Conservation (phyloP, 2,888 invertebrate species). For the Leptinotarsa tumamoca region DNA sequence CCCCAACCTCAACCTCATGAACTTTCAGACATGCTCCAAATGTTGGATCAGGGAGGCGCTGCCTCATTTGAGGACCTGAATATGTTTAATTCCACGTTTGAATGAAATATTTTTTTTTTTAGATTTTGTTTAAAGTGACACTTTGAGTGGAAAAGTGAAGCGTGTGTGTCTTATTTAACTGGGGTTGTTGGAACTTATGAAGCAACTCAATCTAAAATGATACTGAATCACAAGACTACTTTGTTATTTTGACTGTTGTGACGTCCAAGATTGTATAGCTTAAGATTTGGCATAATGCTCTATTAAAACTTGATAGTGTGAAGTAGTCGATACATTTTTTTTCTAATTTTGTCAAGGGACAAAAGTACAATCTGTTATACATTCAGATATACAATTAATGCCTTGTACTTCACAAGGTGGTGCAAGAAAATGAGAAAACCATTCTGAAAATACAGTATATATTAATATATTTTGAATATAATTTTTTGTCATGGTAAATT, state of each 20-base stretch:
- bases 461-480: constrained; percentile 23
- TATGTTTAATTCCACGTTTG: constrained; percentile 89
- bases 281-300: constrained; percentile 53
- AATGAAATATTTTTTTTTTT: constrained; percentile 62
- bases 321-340: constrained; percentile 47
- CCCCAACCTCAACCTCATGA: constrained; percentile 82
- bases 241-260: constrained; percentile 53
- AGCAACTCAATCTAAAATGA: constrained; percentile 39
- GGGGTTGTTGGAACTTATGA: constrained; percentile 36
- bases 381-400: constrained; percentile 32
- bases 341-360: constrained; percentile 41
- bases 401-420: constrained; percentile 52
- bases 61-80: constrained; percentile 89
- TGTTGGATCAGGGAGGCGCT: constrained; percentile 86
- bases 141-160: constrained; percentile 46
- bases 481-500: constrained; percentile 32
- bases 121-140: constrained; percentile 46
- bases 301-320: constrained; percentile 50
- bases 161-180: constrained; percentile 46
- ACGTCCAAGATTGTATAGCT: constrained; percentile 55
- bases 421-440: constrained; percentile 35
- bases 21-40: constrained; percentile 92
- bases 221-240: constrained; percentile 43
- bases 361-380: constrained; percentile 23
- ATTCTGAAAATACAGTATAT: constrained; percentile 41